phyloP scores from a whole-genome alignment of 2,888 invertebrate species.

The Hesperia comma region DNA sequence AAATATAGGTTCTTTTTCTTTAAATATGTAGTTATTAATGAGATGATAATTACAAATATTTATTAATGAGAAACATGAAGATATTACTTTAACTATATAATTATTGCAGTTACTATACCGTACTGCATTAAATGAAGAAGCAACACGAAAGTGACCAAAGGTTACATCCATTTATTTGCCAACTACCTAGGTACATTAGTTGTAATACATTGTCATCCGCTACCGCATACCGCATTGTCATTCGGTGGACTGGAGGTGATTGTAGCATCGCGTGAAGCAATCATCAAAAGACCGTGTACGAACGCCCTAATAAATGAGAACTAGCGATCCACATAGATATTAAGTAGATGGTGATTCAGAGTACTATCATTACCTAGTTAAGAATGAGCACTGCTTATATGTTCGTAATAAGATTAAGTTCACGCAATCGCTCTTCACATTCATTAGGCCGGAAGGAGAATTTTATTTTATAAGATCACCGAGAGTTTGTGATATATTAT shows the following conservation, averaged over 20 bases:
- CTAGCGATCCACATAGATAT: not conserved
- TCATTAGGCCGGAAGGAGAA: not conserved
- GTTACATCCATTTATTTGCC: too few relatives aligned
- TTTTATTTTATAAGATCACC: not conserved
- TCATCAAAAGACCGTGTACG: not conserved
- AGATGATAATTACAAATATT: too few relatives aligned
- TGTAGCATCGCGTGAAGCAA: slow-evolving; percentile 1
- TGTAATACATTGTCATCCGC: not conserved
- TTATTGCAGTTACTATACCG: too few relatives aligned
- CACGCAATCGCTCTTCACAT: not conserved
- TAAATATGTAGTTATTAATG: too few relatives aligned
- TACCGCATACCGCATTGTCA: not conserved
- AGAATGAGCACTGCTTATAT: not conserved
- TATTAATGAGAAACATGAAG: too few relatives aligned
- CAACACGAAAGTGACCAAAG: too few relatives aligned
- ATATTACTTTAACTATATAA: too few relatives aligned
- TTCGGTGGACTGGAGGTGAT: not conserved
- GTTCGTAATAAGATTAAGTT: slow-evolving; percentile 1
- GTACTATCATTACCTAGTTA: slow-evolving; percentile 1
- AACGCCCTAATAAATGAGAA: not conserved
- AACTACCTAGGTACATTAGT: not conserved
- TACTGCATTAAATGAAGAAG: too few relatives aligned
- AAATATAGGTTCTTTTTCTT: too few relatives aligned
- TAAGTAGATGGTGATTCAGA: not conserved
- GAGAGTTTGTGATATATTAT: not conserved